These are phyloP conservation scores for Hyperopisus bebe DNA, from an alignment of 2,113 vertebrate species.

Conservation along the genomic window DNA sequence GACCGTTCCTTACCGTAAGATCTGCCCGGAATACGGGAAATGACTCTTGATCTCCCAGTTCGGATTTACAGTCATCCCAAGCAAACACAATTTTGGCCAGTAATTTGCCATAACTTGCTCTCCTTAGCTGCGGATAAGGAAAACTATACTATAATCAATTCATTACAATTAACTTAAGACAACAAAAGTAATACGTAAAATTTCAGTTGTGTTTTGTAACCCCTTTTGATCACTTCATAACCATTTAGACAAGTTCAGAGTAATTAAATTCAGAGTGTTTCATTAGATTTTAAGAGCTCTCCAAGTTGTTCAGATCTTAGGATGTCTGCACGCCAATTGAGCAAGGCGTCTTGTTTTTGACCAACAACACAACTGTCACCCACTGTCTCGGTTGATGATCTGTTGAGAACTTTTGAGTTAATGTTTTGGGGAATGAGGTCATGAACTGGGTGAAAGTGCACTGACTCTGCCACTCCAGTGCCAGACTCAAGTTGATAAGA, in stretches of 20 bases:
- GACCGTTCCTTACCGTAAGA: constrained; percentile 40
- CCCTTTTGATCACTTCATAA: neutral
- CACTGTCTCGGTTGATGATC: neutral
- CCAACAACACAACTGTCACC: neutral
- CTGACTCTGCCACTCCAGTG: neutral
- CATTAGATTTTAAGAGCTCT: neutral
- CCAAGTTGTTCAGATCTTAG: neutral
- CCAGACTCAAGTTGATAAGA: neutral
- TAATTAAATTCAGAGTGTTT: neutral
- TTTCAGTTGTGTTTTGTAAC: neutral
- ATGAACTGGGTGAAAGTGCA: neutral
- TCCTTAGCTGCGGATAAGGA: neutral
- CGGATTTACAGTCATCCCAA: constrained; percentile 10
- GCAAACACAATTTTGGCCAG: neutral
- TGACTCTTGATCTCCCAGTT: constrained; percentile 45
- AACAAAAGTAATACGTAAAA: neutral
- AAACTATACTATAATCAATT: neutral
- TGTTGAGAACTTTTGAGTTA: neutral
- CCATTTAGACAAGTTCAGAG: neutral
- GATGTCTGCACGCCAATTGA: neutral
- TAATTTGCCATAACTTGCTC: neutral
- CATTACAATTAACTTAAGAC: neutral
- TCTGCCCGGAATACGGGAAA: constrained; percentile 56
- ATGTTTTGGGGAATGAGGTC: constrained; percentile 6
- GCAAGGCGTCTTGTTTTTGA: neutral